A percentile compares a stretch with the other conserved stretches of the same genome.
Conservation (phyloP, 2,113 vertebrate species). For the Paraplagusia blochii region DNA sequence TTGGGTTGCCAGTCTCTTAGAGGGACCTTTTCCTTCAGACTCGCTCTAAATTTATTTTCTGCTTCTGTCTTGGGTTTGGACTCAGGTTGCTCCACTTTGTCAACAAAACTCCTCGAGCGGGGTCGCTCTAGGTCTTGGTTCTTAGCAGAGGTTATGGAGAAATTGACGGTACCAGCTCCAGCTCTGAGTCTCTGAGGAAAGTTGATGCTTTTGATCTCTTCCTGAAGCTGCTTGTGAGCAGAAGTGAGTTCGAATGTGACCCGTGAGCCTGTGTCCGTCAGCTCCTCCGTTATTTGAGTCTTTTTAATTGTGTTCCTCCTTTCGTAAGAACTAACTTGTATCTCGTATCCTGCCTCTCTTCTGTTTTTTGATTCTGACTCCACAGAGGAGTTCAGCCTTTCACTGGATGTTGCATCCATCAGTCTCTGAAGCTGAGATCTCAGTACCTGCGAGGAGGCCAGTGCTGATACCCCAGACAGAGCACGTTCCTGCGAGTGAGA, state of each 20-base stretch:
- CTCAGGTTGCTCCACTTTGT: constrained; percentile 61
- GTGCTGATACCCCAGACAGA: constrained; percentile 2
- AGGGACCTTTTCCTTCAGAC: constrained; percentile 50
- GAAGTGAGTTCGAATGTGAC: constrained; percentile 22
- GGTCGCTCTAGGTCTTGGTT: constrained; percentile 68
- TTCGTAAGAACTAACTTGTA: constrained; percentile 13
- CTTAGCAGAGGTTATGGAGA: constrained; percentile 74
- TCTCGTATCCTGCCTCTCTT: constrained; percentile 20
- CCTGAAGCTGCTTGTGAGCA: constrained; percentile 26
- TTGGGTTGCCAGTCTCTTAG: constrained; percentile 23
- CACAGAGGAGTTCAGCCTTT: constrained; percentile 36
- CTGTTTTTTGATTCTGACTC: constrained; percentile 44
- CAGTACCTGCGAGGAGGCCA: constrained; percentile 20
- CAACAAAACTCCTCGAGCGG: constrained; percentile 70
- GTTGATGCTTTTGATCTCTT: constrained; percentile 25
- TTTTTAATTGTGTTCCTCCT: constrained; percentile 32
- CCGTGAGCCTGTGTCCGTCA: neutral
- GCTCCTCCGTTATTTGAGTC: constrained; percentile 4
- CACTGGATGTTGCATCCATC: constrained; percentile 8
- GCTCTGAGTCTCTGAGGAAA: constrained; percentile 58
- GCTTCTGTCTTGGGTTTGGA: constrained; percentile 26
- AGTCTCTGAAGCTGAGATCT: constrained; percentile 42
- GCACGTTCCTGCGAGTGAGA: constrained; percentile 20
- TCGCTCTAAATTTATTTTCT: constrained; percentile 56
- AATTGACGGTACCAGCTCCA: constrained; percentile 65